phyloP scores from a whole-genome alignment of 1,140 invertebrate species.

The Belonocnema kinseyi region DNA sequence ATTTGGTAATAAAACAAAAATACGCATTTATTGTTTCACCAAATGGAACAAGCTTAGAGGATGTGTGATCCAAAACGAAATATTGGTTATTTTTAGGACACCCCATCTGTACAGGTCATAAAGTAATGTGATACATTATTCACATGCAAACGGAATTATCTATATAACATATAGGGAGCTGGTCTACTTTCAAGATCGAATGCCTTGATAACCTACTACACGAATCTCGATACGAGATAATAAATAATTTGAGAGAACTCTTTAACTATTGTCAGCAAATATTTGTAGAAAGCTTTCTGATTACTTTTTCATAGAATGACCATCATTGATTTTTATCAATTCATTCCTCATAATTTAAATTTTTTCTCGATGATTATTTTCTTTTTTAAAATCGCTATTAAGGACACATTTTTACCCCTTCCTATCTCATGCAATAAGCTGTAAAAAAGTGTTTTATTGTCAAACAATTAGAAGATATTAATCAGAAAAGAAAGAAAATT shows the following conservation, averaged over 20 bases:
- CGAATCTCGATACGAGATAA: slow-evolving; percentile 21
- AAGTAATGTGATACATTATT: slow-evolving; percentile 15
- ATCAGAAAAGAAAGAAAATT: too few species aligned
- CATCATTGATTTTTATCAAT: neutral
- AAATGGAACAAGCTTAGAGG: too few species aligned
- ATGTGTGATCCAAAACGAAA: too few species aligned
- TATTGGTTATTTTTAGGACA: too few species aligned
- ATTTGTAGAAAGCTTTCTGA: neutral
- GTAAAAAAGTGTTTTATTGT: too few species aligned
- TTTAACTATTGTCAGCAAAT: slow-evolving; percentile 6
- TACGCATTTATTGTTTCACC: too few species aligned
- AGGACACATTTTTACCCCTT: too few species aligned
- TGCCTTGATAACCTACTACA: slow-evolving; percentile 9
- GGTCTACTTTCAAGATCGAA: slow-evolving; percentile 23
- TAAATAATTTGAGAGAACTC: slow-evolving; percentile 27
- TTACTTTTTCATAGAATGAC: neutral
- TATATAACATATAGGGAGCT: slow-evolving; percentile 4
- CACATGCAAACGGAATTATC: slow-evolving; percentile 16
- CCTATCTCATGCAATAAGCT: too few species aligned
- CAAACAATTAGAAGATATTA: too few species aligned
- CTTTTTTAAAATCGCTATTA: too few species aligned
- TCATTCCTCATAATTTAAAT: neutral
- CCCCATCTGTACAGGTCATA: neutral
- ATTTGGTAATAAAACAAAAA: too few species aligned
- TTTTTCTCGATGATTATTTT: neutral